Evolutionary conservation across 2,888 invertebrate genomes (phyloP), one percentile per base, ranked within the genome.

Genomic region (Ormia ochracea): DNA sequence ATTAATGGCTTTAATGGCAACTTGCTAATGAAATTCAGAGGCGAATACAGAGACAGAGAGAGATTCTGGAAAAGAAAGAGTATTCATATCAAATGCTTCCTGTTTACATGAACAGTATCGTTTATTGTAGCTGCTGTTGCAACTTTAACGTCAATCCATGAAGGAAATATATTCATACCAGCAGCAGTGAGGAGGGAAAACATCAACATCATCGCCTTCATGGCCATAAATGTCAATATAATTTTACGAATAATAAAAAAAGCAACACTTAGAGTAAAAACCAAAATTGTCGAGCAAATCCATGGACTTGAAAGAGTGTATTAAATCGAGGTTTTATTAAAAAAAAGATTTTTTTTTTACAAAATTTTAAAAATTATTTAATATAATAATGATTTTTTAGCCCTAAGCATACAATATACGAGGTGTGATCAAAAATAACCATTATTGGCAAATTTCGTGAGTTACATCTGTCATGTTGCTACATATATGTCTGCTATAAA

Each of bases 141-240:
- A 73, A 36, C 17, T 73, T 54, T 36, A 63, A 43, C 54, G 41
- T 50, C n/a, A 14, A 26, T 36, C n/a, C n/a, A n/a, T 19, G 7
- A 45, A 3, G 33, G 23, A 21, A 31, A 28, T 50, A 28, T 36
- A 70, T n/a, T n/a, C n/a, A n/a, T n/a, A 38, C n/a, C 4, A 50
- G 2, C 2, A 41, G 12, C n/a, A 50, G 12, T n/a, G n/a, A 19
- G 14, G 43, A 21, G 66, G 12, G 41, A 28, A 50, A 52, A 5
- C 5, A 12, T 14, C 28, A 59, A 50, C 59, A 50, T 56, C 54
- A 58, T 36, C 56, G 21, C n/a, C 17, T 23, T 38, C 36, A 56
- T 54, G 41, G 50, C 59, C 48, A 70, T 59, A 70, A 59, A 70
- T 63, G 63, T 63, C 72, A 63, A 72, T 72, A 72, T 41, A 43